Evolutionary conservation across 1,140 invertebrate genomes (phyloP), one percentile per base, ranked within the genome.

Genomic region (Drosophila ironensis): DNA sequence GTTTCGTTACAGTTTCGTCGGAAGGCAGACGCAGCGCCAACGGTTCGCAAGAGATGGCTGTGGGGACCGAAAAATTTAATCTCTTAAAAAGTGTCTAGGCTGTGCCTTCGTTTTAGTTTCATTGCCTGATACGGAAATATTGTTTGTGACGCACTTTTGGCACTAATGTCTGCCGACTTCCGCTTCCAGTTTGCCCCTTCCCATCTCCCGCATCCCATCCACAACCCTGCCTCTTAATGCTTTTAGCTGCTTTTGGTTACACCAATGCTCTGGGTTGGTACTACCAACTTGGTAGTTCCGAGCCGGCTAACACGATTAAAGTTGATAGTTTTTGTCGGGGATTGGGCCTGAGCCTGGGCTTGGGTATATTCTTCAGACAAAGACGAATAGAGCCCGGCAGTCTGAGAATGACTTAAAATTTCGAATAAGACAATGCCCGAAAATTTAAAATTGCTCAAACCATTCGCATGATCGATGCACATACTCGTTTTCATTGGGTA

Each of bases 21-120:
- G 24, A 64, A 25, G 47, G 47, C 59, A 52, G 46, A 35, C 27
- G 9, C 9, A 9, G 11, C 30, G 4, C 3, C 24, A 24, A 7
- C 25, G 40, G 28, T 12, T 9, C 11, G 2, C n/a, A n/a, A n/a
- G n/a, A n/a, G n/a, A 37, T n/a, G 22, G 8, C n/a, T 41, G 42
- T 14, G 40, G 41, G 66, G 63, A 69, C 64, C 66, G 37, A 57
- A 84, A 86, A 86, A 87, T 86, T 78, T 86, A 86, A 86, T 86
- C 80, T 86, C 81, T 86, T 86, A 81, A 86, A 86, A 86, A 80
- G 71, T 86, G 73, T 86, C 77, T 81, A 72, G 77, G 77, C 76
- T 82, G 57, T 75, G 71, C 71, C 68, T 51, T 53, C 76, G 57
- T 54, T 67, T 70, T 78, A 59, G 38, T 74, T 51, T 53, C 60